phyloP scores from a whole-genome alignment of 2,797 vertebrate genomes.

The Artibeus lituratus region DNA sequence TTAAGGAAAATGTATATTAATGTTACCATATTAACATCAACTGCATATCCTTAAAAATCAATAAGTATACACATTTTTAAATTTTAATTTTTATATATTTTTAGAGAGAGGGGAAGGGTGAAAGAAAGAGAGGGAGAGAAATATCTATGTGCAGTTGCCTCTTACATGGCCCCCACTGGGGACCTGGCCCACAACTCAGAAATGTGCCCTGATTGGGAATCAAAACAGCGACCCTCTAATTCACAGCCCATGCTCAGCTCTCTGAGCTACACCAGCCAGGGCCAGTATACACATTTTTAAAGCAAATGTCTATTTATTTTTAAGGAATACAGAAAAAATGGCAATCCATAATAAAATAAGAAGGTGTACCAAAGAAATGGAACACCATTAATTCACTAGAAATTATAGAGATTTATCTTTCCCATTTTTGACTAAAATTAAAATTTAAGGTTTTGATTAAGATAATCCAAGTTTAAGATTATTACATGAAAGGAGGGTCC shows the following conservation, averaged over 20 bases:
- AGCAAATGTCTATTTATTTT: background rate
- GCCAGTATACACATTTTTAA: background rate
- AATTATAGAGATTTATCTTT: background rate
- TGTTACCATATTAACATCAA: background rate
- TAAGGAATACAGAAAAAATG: background rate
- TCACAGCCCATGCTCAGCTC: no score
- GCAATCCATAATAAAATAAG: background rate
- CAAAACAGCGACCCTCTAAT: no score
- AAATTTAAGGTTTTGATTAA: background rate
- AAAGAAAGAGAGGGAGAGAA: no score
- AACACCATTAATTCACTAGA: background rate
- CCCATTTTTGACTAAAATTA: constrained; percentile 1
- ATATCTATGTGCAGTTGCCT: no score
- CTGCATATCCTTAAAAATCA: constrained; percentile 26
- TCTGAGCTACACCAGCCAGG: no score
- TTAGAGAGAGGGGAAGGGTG: no score
- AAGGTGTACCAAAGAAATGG: background rate
- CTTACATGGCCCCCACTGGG: no score
- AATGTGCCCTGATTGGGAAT: no score
- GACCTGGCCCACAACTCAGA: no score
- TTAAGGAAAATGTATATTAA: background rate
- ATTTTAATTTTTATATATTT: no score
- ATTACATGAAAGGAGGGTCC: background rate
- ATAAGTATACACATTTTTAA: no score
- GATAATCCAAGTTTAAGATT: background rate